A percentile compares a stretch with the other conserved stretches of the same genome.
Evolutionary conservation across 2,797 vertebrate species (phyloP).

Genomic region (Enoplosus armatus): DNA sequence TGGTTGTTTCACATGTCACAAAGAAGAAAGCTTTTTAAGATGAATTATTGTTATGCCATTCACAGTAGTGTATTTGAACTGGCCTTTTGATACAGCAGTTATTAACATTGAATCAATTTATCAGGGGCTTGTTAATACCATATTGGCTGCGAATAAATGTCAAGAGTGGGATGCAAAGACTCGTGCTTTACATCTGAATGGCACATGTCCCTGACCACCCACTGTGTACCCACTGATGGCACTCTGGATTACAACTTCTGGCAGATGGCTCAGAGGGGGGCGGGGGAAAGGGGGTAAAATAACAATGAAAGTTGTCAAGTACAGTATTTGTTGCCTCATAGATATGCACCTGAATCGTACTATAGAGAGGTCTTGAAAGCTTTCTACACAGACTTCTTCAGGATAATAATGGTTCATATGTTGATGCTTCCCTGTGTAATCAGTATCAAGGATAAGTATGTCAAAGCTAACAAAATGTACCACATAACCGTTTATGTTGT

Average conservation of each 20-base stretch:
- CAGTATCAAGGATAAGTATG: background rate
- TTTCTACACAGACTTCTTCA: background rate
- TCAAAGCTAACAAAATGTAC: background rate
- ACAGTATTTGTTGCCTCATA: background rate
- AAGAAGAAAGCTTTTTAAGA: background rate
- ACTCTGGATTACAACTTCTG: slow-evolving; percentile 33
- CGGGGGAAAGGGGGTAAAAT: background rate
- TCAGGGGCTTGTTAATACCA: background rate
- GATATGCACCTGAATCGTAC: background rate
- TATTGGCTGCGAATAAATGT: slow-evolving; percentile 3
- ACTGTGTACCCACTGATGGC: slow-evolving; percentile 9
- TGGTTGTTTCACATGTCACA: background rate
- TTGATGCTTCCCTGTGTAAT: background rate
- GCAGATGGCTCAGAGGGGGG: slow-evolving; percentile 31
- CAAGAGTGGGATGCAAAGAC: background rate
- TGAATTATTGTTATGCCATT: background rate
- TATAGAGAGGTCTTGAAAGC: background rate
- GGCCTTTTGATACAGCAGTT: too few species aligned
- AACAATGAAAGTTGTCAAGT: background rate
- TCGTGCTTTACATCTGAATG: slow-evolving; percentile 43
- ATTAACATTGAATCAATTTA: background rate
- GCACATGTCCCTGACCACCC: slow-evolving; percentile 7
- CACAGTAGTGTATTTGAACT: background rate
- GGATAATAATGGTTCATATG: background rate
- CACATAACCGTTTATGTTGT: too few species aligned